phyloP scores from a whole-genome alignment of 2,797 vertebrate species.

The Oophaga sylvatica region DNA sequence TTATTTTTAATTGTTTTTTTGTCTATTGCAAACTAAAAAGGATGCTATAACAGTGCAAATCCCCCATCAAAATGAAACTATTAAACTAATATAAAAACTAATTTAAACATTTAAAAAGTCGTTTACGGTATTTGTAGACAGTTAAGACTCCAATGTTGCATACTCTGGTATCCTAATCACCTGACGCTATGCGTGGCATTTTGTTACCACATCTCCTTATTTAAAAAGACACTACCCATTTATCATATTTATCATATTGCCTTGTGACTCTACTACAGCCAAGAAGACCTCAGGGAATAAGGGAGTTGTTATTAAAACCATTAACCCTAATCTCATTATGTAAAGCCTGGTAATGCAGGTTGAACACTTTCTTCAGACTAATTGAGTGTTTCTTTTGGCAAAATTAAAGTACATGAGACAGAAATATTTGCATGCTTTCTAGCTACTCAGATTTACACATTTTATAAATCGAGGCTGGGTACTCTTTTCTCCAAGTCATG shows the following conservation, averaged over 20 bases:
- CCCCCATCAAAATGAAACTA: too few species aligned
- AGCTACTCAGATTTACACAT: neutral
- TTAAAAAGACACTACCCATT: neutral
- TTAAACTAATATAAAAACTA: too few species aligned
- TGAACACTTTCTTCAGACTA: conserved; percentile 1
- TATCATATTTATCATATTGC: neutral
- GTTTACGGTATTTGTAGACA: neutral
- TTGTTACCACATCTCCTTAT: neutral
- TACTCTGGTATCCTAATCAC: neutral
- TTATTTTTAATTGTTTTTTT: too few species aligned
- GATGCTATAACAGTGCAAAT: too few species aligned
- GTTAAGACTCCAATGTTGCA: neutral
- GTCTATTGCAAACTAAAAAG: too few species aligned
- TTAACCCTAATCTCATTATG: conserved; percentile 4
- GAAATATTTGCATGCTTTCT: neutral
- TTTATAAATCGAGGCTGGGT: neutral
- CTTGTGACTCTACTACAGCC: neutral
- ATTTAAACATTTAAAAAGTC: neutral
- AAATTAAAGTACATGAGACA: neutral
- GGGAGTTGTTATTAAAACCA: conserved; percentile 17
- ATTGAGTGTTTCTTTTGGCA: conserved; percentile 11
- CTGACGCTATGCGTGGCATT: neutral
- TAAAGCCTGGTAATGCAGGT: neutral
- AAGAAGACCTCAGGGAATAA: neutral
- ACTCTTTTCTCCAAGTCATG: neutral